Evolutionary conservation across 2,797 vertebrate species (phyloP), one percentile per base, ranked within the genome.

Genomic region (Lepus oiostolus): DNA sequence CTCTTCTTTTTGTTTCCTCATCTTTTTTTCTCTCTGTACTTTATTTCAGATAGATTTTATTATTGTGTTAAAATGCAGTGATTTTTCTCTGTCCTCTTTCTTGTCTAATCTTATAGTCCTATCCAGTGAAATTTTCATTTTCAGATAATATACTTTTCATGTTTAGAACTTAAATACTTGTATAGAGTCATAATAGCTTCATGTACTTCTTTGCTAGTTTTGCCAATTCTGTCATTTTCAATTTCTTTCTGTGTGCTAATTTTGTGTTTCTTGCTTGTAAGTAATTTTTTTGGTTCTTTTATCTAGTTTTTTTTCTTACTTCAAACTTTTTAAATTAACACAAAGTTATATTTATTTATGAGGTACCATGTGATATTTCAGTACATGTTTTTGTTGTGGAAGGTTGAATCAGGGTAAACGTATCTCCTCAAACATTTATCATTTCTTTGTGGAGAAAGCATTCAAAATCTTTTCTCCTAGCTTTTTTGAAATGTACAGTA

Each of bases 231-330:
- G 74, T 10, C 65, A 86, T 70, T 71, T 88, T 35, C 50, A 63
- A 67, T 96, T 26, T 96, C 50, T 76, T 90, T 85, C n/a, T 85
- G 74, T 26, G 85, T 54, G 85, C n/a, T 68, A 17, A 71, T 74
- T 84, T 85, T 52, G 28, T 87, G 87, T 76, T 89, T 65, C 11
- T 68, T 77, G 75, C 14, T 93, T 88, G 68, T 26, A 85, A 2
- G 58, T 76, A 42, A 42, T 42, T 42, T 42, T 42, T 42, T 42
- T 42, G 35, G 35, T 35, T 35, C 35, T 35, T 35, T 35, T 42
- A 42, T 42, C 38, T 42, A 42, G 38, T 42, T 42, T 42, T 42
- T 42, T 42, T 42, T 42, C 38, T 42, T 42, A 42, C 7, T 42
- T 42, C 7, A 42, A 42, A 42, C 38, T 42, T 42, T 42, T 42